These are phyloP conservation scores for Ostrea edulis DNA, from an alignment of 1,140 invertebrate genomes.

Conservation along the genomic window DNA sequence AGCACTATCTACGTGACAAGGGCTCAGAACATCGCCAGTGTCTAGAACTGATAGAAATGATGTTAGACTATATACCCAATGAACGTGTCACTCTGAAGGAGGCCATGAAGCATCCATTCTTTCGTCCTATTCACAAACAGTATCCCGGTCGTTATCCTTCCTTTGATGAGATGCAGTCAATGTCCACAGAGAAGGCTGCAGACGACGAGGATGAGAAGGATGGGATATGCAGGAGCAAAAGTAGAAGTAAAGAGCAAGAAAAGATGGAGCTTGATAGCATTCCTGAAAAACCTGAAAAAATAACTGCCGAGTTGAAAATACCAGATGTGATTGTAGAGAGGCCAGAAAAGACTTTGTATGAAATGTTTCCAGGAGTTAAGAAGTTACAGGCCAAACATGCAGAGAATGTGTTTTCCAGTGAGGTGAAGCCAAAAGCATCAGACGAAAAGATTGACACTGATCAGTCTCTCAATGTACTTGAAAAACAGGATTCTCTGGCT, in stretches of 20 bases:
- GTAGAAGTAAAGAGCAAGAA: conserved; percentile 24
- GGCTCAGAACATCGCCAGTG: conserved; percentile 92
- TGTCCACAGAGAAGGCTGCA: neutral
- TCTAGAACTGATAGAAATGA: conserved; percentile 95
- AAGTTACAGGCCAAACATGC: neutral
- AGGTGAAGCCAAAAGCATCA: neutral
- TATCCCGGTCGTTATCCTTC: conserved; percentile 49
- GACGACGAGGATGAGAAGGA: neutral
- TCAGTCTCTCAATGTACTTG: neutral
- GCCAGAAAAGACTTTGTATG: conserved; percentile 25
- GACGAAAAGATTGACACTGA: neutral
- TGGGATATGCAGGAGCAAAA: conserved; percentile 19
- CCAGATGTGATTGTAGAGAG: conserved; percentile 27
- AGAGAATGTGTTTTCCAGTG: neutral
- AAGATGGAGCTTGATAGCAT: conserved; percentile 31
- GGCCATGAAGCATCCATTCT: conserved; percentile 95
- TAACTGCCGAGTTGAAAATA: conserved; percentile 6
- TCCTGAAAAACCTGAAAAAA: conserved; percentile 12
- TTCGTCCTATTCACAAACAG: conserved; percentile 77
- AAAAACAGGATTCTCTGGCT: conserved; percentile 5
- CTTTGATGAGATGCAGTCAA: neutral
- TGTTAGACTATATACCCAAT: conserved; percentile 98
- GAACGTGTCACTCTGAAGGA: conserved; percentile 93
- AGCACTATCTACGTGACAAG: conserved; percentile 93
- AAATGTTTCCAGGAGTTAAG: conserved; percentile 12